Evolutionary conservation across 1,140 invertebrate genomes (phyloP), one percentile per base, ranked within the genome.

Genomic region (Temnothorax nylanderi): DNA sequence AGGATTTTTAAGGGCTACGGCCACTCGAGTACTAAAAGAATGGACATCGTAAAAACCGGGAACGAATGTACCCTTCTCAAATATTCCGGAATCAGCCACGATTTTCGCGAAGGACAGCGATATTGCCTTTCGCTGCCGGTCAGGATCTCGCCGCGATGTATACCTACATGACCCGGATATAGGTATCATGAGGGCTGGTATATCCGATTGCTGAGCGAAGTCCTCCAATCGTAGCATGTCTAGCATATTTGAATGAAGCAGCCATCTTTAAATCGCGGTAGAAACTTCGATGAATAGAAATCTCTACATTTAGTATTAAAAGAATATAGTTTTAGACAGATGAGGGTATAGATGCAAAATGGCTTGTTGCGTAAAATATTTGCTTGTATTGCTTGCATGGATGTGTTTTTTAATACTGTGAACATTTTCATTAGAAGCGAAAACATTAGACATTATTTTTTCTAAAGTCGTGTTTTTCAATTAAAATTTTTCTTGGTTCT

Each of bases 31-130:
- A 84, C 13, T 49, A 58, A 67, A 74, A 67, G 77, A 84, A 89
- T 82, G 72, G 41, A 54, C 78, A 58, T 78, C 88, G 62, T 89
- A 89, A 89, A 89, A 75, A 54, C 34, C 49, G 26, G 21, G 16
- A 65, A 77, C 58, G 51, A 74, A 88, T 71, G 58, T 71, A n/a
- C 3, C 58, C 47, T 77, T 54, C 51, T 86, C 32, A 67, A 32
- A 72, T 71, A 67, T 60, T 71, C n/a, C 44, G 11, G 21, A 65
- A 87, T 82, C 78, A 44, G 85, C 51, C 37, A 87, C 16, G 77
- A 64, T 69, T 58, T 67, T 11, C 16, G 34, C 64, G 51, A 56
- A 86, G 18, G 37, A 67, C 56, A 44, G 18, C 47, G 62, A 84
- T 75, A 75, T 75, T 74, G 37, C 41, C 51, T 72, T 54, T 47